Evolutionary conservation across 2,113 vertebrate species (phyloP).

Genomic region (Sinocyclocheilus grahami): DNA sequence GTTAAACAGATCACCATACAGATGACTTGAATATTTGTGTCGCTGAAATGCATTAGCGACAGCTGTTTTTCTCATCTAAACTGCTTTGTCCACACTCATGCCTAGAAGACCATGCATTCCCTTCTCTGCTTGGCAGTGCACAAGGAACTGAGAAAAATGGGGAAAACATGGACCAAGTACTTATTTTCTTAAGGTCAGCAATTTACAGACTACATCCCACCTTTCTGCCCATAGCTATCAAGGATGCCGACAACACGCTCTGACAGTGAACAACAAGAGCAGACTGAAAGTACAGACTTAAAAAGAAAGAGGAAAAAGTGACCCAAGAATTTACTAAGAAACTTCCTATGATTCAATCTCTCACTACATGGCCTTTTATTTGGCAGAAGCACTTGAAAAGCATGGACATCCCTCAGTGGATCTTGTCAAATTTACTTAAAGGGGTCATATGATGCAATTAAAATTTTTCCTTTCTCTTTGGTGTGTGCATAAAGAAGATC

Average conservation of each 20-base stretch:
- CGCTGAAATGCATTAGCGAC: slow-evolving; percentile 23
- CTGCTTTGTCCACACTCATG: slow-evolving; percentile 8
- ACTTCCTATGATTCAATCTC: too few relatives aligned
- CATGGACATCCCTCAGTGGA: neutral
- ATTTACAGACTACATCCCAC: neutral
- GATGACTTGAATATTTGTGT: slow-evolving; percentile 1
- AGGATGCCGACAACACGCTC: neutral
- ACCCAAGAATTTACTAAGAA: neutral
- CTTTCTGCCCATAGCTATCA: neutral
- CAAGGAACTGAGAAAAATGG: slow-evolving; percentile 10
- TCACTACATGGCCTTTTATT: neutral
- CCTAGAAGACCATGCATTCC: slow-evolving; percentile 16
- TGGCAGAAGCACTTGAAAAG: neutral
- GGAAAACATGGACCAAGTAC: slow-evolving; percentile 11
- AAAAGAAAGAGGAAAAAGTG: neutral
- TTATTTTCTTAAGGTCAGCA: slow-evolving; percentile 16
- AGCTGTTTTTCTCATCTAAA: slow-evolving; percentile 53
- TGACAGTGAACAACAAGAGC: neutral
- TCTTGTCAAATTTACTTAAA: neutral
- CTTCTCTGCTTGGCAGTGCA: neutral
- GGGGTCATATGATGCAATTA: too few relatives aligned
- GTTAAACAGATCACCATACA: neutral
- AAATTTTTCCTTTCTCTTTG: too few relatives aligned
- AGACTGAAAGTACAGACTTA: neutral
- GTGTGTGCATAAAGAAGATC: too few relatives aligned